A percentile compares a stretch with the other conserved stretches of the same genome.
Conservation (phyloP, 2,888 invertebrate genomes). For the Argyra leucocephala region DNA sequence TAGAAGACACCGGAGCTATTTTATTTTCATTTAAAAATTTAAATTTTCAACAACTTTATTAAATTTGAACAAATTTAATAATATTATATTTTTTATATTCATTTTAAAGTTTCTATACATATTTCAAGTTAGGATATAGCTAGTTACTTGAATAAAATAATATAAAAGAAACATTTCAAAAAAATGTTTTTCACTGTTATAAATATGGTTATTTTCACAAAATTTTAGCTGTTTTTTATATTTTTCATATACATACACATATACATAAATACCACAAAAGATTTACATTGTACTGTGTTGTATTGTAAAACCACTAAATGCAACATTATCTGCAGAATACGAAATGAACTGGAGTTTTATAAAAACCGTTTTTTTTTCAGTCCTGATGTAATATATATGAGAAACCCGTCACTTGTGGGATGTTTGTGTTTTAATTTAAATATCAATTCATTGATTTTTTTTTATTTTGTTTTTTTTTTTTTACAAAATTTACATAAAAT, state of each 20-base stretch:
- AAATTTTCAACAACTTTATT: too few relatives aligned
- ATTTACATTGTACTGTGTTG: background rate
- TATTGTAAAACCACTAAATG: conserved; percentile 5
- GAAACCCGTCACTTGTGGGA: background rate
- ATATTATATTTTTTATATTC: too few relatives aligned
- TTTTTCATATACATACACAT: background rate
- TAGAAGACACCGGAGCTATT: too few relatives aligned
- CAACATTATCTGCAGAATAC: conserved; percentile 10
- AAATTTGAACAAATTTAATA: too few relatives aligned
- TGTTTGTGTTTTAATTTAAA: conserved; percentile 1
- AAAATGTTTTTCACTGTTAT: background rate
- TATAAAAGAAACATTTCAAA: background rate
- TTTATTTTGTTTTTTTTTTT: background rate
- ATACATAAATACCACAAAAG: background rate
- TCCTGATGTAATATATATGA: background rate
- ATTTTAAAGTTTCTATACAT: too few relatives aligned
- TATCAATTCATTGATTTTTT: background rate
- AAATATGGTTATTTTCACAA: too few relatives aligned
- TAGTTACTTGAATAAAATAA: too few relatives aligned
- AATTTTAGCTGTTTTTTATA: too few relatives aligned
- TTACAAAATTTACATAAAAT: conserved; percentile 3
- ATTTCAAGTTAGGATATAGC: too few relatives aligned
- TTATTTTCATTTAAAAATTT: too few relatives aligned
- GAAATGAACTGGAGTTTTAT: background rate
- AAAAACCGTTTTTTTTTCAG: too few relatives aligned